Percentiles rank a stretch among this genome's conserved stretches.
phyloP scores from a whole-genome alignment of 2,113 vertebrate species.

The Nicator chloris region DNA sequence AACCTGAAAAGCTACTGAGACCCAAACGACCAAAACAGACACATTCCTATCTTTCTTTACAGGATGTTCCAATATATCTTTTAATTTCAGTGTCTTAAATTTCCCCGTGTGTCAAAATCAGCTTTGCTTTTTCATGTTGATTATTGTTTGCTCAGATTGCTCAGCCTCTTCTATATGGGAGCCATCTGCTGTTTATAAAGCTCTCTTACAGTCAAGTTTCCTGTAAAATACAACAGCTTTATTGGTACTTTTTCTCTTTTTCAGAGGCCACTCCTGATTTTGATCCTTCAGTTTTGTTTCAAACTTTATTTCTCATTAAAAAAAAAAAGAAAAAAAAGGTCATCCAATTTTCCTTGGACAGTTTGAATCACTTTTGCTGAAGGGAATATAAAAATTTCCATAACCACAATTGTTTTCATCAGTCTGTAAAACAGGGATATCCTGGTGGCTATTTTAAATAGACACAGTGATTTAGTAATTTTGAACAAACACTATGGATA shows the following conservation, averaged over 20 bases:
- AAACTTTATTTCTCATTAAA: not conserved
- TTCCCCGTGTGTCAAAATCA: slow-evolving; percentile 1
- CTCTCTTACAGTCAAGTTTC: slow-evolving; percentile 62
- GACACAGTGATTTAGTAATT: not conserved
- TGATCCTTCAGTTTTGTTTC: not conserved
- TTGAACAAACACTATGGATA: not conserved
- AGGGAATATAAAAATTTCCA: not conserved
- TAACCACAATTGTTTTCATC: not conserved
- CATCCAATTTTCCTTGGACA: not conserved
- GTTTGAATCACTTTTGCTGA: not conserved
- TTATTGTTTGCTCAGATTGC: slow-evolving; percentile 62
- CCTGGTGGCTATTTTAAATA: not conserved
- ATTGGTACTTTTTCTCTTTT: not conserved
- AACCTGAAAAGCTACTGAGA: not conserved
- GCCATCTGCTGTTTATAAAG: slow-evolving; percentile 73
- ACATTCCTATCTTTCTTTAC: not conserved
- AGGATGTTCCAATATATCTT: slow-evolving; percentile 14
- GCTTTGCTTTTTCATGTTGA: slow-evolving; percentile 43
- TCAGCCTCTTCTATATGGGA: slow-evolving; percentile 69
- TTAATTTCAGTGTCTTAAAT: slow-evolving; percentile 18
- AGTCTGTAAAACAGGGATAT: not conserved
- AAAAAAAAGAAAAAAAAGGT: not conserved
- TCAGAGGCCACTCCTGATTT: not conserved
- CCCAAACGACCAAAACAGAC: not conserved
- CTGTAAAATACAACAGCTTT: slow-evolving; percentile 50